These are phyloP conservation scores for Gavialis gangeticus DNA, from an alignment of 2,113 vertebrate species.

Conservation along the genomic window DNA sequence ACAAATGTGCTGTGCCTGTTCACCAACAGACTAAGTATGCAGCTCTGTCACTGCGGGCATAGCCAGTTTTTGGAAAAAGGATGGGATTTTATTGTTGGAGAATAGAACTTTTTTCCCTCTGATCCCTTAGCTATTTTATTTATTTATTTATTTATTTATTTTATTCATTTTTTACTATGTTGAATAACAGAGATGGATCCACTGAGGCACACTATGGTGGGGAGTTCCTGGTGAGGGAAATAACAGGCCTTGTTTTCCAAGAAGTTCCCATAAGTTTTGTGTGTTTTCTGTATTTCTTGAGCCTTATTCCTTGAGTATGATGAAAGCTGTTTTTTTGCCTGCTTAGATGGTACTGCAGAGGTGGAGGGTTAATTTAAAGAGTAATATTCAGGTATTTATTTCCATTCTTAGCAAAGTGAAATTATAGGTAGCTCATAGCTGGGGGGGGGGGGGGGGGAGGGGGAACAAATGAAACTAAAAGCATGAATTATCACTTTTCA, in stretches of 20 bases:
- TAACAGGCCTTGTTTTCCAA: neutral
- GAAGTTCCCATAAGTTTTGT: neutral
- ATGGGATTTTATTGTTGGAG: neutral
- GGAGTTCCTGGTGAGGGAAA: neutral
- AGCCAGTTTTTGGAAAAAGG: neutral
- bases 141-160: rapidly evolving
- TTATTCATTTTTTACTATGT: neutral
- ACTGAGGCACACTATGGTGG: neutral
- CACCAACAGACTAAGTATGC: slow-evolving; percentile 64
- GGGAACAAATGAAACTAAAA: slow-evolving; percentile 57
- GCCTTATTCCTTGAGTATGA: neutral
- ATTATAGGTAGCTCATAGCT: neutral
- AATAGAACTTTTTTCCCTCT: neutral
- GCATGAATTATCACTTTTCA: slow-evolving; percentile 45
- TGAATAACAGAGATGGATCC: neutral
- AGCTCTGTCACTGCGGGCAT: slow-evolving; percentile 42
- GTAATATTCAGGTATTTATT: slow-evolving; percentile 9
- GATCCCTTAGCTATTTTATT: neutral
- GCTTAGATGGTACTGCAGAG: neutral
- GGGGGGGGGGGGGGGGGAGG: neutral
- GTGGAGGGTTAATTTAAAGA: slow-evolving; percentile 2
- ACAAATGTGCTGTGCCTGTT: slow-evolving; percentile 36
- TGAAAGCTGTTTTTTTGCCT: neutral
- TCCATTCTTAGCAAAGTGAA: slow-evolving; percentile 40
- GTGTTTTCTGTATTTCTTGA: neutral